Base-by-base conservation (phyloP, 2,113 vertebrate species). In the Myxocyprinus asiaticus region DNA sequence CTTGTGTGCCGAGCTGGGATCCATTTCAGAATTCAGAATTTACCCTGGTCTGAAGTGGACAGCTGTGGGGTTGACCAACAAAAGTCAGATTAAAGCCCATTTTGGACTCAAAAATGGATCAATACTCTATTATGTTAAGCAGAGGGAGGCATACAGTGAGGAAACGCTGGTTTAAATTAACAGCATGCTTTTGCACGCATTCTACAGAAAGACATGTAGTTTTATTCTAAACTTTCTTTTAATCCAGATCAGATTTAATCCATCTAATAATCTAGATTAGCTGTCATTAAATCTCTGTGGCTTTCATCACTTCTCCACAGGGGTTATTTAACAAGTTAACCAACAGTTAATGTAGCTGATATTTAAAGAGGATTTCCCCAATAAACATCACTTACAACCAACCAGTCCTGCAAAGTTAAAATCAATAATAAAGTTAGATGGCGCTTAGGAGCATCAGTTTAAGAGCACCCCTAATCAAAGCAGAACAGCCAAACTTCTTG, bases 261-360 rank as follows among this genome's bases (percentile, higher is more conserved):
- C 66, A 68, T 7, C 10, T 50, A 14, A 62, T 79, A 45, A 76
- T 68, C 10, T 53, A 67, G 53, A 62, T 80, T 53, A 81, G 33
- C 62, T 63, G 44, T 17, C 7, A 33, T 62, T 50, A 74, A 15
- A 69, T 55, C 33, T 17, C 12, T 42, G 61, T 73, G 11, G 42
- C 6, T 11, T 47, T 45, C 8, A 42, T 51, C 47, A 7, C n/a
- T 4, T 44, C 3, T 12, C 14, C 44, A 9, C 14, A 15, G 9
- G 17, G 9, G 9, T 33, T 43, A 47, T 15, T 15, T 11, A 51
- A 68, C 12, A 50, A 10, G 68, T 33, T 44, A 53, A 10, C 50
- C 6, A 7, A 6, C 47, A 48, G 9, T 48, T 48, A 9, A 5
- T 48, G 5, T 48, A 2, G 5, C 9, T 48, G 6, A 48, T 33